Percentiles rank a stretch among this genome's conserved stretches.
Conservation (phyloP, 2,797 vertebrate genomes). For the Eidolon dupreanum region DNA sequence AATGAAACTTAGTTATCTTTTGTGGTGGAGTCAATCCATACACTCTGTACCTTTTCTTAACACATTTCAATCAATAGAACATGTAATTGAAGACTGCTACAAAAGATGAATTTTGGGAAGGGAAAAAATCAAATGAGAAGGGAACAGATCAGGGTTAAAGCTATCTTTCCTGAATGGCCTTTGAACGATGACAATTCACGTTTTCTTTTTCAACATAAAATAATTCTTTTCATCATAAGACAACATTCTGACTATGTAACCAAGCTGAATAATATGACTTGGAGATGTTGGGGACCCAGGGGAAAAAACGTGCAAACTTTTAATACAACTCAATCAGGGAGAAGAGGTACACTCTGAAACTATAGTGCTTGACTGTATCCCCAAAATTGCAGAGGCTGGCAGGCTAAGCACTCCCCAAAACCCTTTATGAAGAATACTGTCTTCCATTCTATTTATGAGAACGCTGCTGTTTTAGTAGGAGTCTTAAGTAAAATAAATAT, state of each 20-base stretch:
- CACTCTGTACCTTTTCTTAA: not conserved
- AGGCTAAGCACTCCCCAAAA: fast-evolving
- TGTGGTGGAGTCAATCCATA: not conserved
- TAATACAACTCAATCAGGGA: not conserved
- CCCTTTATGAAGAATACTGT: not conserved
- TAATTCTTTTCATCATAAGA: not conserved
- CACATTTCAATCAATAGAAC: not conserved
- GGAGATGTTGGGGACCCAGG: not conserved
- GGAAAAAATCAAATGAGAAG: not conserved
- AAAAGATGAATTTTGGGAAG: not conserved
- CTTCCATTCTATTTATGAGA: not conserved
- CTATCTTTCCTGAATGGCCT: not conserved
- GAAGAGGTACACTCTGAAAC: not conserved
- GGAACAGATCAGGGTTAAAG: not conserved
- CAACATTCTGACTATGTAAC: not conserved
- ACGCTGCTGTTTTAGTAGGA: not conserved
- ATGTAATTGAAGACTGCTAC: not conserved
- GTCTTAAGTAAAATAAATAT: not conserved
- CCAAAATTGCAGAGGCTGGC: not conserved
- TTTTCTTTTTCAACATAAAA: not conserved
- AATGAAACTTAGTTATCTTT: not conserved
- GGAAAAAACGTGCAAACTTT: not conserved
- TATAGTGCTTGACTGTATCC: not conserved
- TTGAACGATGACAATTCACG: not conserved
- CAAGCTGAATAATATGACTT: not conserved